phyloP scores from a whole-genome alignment of 2,797 vertebrate genomes.

The Anabas testudineus region DNA sequence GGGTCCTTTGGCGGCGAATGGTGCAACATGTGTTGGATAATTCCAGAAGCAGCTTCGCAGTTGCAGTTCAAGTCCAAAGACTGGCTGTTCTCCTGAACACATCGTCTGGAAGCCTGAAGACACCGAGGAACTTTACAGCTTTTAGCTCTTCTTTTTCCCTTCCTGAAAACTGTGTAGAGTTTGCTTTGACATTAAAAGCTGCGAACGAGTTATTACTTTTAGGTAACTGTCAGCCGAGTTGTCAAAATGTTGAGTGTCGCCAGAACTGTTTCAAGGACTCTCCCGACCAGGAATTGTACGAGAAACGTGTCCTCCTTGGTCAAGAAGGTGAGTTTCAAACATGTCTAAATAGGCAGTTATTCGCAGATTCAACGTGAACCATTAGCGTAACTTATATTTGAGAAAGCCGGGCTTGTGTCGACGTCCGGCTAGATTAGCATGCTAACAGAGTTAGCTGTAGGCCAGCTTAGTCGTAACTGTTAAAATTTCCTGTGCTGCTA shows the following conservation, averaged over 20 bases:
- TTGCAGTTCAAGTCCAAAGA: neutral
- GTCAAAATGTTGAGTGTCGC: conserved; percentile 78
- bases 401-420: neutral
- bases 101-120: neutral
- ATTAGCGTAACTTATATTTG: neutral
- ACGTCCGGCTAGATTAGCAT: conserved; percentile 29
- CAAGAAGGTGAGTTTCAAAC: conserved; percentile 74
- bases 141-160: neutral
- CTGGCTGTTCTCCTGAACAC: neutral
- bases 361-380: accelerated
- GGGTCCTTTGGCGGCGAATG: conserved; percentile 65
- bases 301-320: conserved; percentile 71
- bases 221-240: conserved; percentile 21
- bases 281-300: conserved; percentile 50
- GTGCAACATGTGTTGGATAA: conserved; percentile 82
- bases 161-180: neutral
- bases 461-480: neutral
- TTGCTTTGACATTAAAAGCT: neutral
- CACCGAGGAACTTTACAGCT: neutral
- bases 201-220: conserved; percentile 4
- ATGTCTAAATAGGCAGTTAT: accelerated
- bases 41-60: conserved; percentile 78
- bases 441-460: conserved; percentile 46
- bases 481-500: neutral
- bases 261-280: conserved; percentile 73